A percentile compares a stretch with the other conserved stretches of the same genome.
These are phyloP conservation scores for Tolypeutes matacus DNA, from an alignment of 2,797 vertebrate genomes.

Conservation along the genomic window DNA sequence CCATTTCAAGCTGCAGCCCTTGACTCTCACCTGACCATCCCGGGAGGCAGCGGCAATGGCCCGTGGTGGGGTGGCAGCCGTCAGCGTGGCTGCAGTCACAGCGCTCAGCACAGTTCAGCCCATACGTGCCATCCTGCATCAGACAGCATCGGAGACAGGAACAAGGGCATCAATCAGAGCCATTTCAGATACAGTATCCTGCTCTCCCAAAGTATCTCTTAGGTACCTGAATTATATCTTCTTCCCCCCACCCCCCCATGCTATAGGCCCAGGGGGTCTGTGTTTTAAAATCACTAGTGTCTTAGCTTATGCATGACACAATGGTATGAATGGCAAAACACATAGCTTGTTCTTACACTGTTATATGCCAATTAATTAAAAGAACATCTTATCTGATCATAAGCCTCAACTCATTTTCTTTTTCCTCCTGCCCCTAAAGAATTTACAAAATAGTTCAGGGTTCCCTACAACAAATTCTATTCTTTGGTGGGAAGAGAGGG, in stretches of 20 bases:
- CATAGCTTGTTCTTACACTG: neutral
- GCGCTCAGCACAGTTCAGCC: constrained; percentile 94
- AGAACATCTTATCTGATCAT: neutral
- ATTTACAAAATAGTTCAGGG: constrained; percentile 21
- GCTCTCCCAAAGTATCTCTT: neutral
- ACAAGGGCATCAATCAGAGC: neutral
- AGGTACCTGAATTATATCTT: neutral
- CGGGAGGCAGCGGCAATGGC: constrained; percentile 95
- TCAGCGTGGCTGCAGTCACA: constrained; percentile 98
- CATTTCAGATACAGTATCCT: neutral
- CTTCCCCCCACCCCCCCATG: neutral
- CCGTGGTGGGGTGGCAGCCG: constrained; percentile 95
- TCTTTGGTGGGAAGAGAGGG: neutral
- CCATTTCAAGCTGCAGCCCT: neutral
- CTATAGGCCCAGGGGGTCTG: neutral
- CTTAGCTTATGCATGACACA: neutral
- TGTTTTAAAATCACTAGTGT: neutral
- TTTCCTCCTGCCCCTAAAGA: constrained; percentile 37
- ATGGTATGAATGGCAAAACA: neutral
- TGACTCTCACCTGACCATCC: constrained; percentile 95
- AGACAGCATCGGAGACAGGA: neutral
- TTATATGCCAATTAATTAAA: neutral
- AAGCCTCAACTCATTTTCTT: constrained; percentile 15
- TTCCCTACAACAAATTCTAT: neutral
- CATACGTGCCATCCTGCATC: constrained; percentile 94